Conservation (phyloP, 2,888 invertebrate genomes). For the Portevinia maculata region DNA sequence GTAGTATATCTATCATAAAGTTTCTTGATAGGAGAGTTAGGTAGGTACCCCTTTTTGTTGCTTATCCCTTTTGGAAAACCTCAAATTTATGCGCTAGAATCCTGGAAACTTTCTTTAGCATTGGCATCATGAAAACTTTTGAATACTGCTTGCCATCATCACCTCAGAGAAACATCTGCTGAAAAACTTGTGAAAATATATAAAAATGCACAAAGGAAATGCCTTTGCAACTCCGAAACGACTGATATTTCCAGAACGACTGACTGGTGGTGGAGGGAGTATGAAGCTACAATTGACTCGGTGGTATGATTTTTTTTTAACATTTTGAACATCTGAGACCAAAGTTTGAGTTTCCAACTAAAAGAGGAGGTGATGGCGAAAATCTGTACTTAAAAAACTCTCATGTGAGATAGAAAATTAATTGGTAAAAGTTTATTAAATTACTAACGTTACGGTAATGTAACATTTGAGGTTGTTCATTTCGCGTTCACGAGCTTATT, state of each 20-base stretch:
- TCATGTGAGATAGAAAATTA: constrained; percentile 56
- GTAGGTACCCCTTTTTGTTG: constrained; percentile 18
- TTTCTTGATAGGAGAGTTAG: too few species aligned
- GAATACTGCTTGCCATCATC: constrained; percentile 52
- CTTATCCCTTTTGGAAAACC: not conserved
- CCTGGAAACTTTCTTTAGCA: constrained; percentile 44
- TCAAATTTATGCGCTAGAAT: constrained; percentile 50
- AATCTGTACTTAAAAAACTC: constrained; percentile 3
- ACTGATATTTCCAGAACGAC: constrained; percentile 13
- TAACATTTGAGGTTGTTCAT: constrained; percentile 21
- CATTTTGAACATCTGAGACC: constrained; percentile 53
- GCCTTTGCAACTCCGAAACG: constrained; percentile 27
- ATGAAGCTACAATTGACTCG: constrained; percentile 46
- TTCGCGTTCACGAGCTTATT: constrained; percentile 1
- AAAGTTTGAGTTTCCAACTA: constrained; percentile 10
- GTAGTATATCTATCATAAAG: constrained; percentile 48
- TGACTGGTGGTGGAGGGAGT: not conserved
- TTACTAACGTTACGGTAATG: constrained; percentile 30
- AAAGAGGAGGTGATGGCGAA: not conserved
- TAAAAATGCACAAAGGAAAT: constrained; percentile 63
- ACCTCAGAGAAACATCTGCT: constrained; percentile 66
- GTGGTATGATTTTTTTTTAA: too few species aligned
- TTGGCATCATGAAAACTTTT: constrained; percentile 61
- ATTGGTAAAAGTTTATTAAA: constrained; percentile 63
- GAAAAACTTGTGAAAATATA: constrained; percentile 58